Base-by-base conservation (phyloP, 2,113 vertebrate species). In the Sceloporus tristichus region DNA sequence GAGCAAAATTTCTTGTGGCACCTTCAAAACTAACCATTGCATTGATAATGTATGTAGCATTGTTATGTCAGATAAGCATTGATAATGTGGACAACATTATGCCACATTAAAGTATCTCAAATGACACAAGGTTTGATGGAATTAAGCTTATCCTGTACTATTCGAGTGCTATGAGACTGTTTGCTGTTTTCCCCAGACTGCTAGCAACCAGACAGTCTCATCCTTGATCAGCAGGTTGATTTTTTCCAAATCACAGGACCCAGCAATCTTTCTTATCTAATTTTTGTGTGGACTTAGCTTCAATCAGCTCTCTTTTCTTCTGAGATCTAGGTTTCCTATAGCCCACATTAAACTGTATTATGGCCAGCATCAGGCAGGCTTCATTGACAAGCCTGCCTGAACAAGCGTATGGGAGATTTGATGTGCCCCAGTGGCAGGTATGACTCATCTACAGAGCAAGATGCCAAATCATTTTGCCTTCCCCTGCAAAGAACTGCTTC, bases 371-470 rank as follows among this genome's bases (percentile, higher is more conserved):
- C 5, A 23, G 74, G 25, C 9, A n/a, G 48, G 38, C 56, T 2
- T 9, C 14, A 0, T 29, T 65, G 74, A 48, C 56, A 48, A 25
- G 27, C 38, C 84, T 3, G 25, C 11, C 16, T 29, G 84, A 76
- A 85, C 74, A 85, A 73, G 74, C n/a, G 56, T 9, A 62, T 56
- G 74, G 56, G 38, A 65, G 10, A 59, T 10, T 13, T 19, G 25
- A 48, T 27, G 34, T 40, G 11, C 34, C 54, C 53, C 71, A 9
- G 29, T 42, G 29, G 84, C 25, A 6, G 11, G 27, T 42, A 40
- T 85, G 84, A 78, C 56, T 85, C 84, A 85, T 66, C 16, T 2
- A 62, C 59, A 10, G 84, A 62, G 84, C 9, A 76, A 29, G 27
- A 8, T n/a, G 27, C 84, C 59, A 77, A 66, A 74, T n/a, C 29